Evolutionary conservation across 2,797 vertebrate species (phyloP).

Genomic region (Betta splendens): DNA sequence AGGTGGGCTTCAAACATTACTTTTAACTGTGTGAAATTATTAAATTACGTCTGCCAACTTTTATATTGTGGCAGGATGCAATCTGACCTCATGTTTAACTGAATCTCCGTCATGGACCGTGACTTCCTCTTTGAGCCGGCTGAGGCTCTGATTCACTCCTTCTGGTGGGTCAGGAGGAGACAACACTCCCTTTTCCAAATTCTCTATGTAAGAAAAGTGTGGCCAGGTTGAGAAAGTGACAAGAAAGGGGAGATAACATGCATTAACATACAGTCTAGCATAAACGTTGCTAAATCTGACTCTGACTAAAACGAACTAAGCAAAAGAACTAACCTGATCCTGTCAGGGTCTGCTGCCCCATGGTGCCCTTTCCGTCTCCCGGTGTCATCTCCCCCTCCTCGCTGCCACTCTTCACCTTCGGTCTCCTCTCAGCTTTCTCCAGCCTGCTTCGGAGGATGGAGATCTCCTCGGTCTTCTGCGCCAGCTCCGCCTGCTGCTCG

Average conservation of each 20-base stretch:
- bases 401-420: slow-evolving; percentile 42
- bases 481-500: slow-evolving; percentile 76
- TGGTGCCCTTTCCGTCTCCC: slow-evolving; percentile 38
- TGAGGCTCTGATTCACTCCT: slow-evolving; percentile 34
- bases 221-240: neutral
- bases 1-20: neutral
- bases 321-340: no score
- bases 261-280: neutral
- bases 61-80: neutral
- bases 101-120: slow-evolving; percentile 52
- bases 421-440: slow-evolving; percentile 71
- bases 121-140: slow-evolving; percentile 67
- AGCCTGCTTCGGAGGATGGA: slow-evolving; percentile 68
- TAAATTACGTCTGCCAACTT: neutral
- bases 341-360: slow-evolving; percentile 40
- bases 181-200: slow-evolving; percentile 33
- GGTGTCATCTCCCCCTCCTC: slow-evolving; percentile 51
- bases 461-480: slow-evolving; percentile 70
- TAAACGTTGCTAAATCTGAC: no score
- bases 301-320: no score
- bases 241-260: neutral
- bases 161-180: slow-evolving; percentile 47
- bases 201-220: slow-evolving; percentile 7
- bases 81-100: slow-evolving; percentile 70
- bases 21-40: neutral